Evolutionary conservation across 2,888 invertebrate species (phyloP).

Genomic region (Machimus atricapillus): DNA sequence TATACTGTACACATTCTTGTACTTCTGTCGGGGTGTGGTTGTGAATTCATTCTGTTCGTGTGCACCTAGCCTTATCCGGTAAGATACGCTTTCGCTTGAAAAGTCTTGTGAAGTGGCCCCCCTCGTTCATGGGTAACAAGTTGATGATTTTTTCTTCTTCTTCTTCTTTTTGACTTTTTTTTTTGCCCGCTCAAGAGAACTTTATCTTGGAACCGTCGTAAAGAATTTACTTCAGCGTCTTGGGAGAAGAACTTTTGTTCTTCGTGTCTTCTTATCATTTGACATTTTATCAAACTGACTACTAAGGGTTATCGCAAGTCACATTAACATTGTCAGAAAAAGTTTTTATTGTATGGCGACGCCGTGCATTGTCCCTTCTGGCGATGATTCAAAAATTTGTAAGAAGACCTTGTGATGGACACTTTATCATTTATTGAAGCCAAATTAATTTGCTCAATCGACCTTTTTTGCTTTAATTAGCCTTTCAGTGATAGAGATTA

Average conservation of each 20-base stretch:
- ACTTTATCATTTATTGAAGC: neutral
- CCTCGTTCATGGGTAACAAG: neutral
- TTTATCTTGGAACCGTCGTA: constrained; percentile 13
- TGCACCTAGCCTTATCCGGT: neutral
- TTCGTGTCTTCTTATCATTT: constrained; percentile 25
- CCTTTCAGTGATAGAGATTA: neutral
- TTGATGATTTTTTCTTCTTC: constrained; percentile 3
- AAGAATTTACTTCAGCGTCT: constrained; percentile 17
- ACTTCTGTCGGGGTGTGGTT: neutral
- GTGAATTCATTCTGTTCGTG: neutral
- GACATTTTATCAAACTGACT: constrained; percentile 37
- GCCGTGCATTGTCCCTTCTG: neutral
- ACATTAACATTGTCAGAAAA: constrained; percentile 28
- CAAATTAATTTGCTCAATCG: neutral
- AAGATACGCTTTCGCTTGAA: neutral
- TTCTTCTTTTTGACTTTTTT: neutral
- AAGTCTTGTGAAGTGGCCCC: neutral
- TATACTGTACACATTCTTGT: neutral
- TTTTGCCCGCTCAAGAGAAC: neutral
- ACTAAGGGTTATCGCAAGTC: constrained; percentile 34
- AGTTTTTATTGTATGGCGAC: neutral
- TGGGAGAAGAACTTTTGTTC: neutral
- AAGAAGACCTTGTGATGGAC: neutral
- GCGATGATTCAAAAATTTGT: neutral
- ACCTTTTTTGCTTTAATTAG: neutral